Base-by-base conservation (phyloP, 2,113 vertebrate genomes). In the Sylvia atricapilla region DNA sequence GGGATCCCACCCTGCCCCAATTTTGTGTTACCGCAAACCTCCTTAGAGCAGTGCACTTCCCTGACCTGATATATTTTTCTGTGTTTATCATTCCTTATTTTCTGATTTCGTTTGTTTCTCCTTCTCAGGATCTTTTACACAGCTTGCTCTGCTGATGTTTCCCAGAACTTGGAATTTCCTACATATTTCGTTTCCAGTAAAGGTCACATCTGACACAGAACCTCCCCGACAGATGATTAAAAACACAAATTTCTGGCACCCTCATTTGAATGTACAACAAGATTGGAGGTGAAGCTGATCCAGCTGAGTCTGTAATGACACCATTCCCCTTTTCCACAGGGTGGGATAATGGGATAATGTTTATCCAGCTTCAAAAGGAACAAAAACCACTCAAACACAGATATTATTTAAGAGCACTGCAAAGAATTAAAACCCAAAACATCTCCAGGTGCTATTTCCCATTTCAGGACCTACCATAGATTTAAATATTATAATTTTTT, bases 61-160 rank as follows among this genome's bases (percentile, higher is more conserved):
- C 95, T 92, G 66, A 92, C 66, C 79, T 69, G 21, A 31, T 23
- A 13, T 22, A 89, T 24, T 41, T 96, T 93, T 80, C 77, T 87
- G 50, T 85, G 85, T 94, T 97, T 92, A 89, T 63, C 60, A 88
- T 84, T 74, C 83, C 90, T 94, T 96, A 83, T 96, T 81, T 94
- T 73, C 90, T 89, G 55, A 87, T 83, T 44, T 85, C 66, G 59
- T 92, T 95, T 56, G 15, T 88, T 82, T 86, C 91, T 94, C 76
- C 76, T n/a, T 83, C 93, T 94, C 81, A 87, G 28, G 58, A 88
- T 66, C 66, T 87, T 95, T 93, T 19, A 58, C 18, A 59, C 75
- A 94, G 93, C 79, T 92, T 94, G 49, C 81, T 94, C 74, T 90
- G 52, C 53, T 66, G 74, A 80, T 80, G 67, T 81, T 89, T 81